phyloP scores from a whole-genome alignment of 2,113 vertebrate genomes.

The Microtus pennsylvanicus region DNA sequence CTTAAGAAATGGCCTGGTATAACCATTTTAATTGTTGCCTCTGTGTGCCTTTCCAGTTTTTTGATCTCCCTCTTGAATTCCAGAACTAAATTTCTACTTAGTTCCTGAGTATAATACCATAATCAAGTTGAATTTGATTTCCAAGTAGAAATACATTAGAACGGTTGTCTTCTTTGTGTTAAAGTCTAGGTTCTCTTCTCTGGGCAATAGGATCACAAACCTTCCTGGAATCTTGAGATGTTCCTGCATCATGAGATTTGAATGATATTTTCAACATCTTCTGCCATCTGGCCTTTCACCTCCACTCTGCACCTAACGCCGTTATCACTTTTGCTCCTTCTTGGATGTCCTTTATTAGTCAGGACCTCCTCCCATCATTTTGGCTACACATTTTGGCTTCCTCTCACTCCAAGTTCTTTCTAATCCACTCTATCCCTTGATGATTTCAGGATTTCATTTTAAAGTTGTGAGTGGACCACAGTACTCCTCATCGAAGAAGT shows the following conservation, averaged over 20 bases:
- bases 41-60: background rate
- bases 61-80: background rate
- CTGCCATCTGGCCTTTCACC: background rate
- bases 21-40: constrained; percentile 34
- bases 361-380: background rate
- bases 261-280: background rate
- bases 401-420: background rate
- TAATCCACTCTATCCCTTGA: background rate
- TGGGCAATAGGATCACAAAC: background rate
- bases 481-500: constrained; percentile 32
- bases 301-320: background rate
- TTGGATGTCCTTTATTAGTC: background rate
- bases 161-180: background rate
- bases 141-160: background rate
- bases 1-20: background rate
- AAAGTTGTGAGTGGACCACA: background rate
- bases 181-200: background rate
- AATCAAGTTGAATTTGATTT: constrained; percentile 36
- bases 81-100: constrained; percentile 23
- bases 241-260: background rate
- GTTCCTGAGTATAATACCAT: background rate
- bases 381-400: background rate
- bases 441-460: constrained; percentile 9
- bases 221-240: background rate
- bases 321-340: background rate